These are phyloP conservation scores for Aurelia aurita DNA, from an alignment of 30 jellyfish, hydroid and myxozoan species.

Conservation along the genomic window DNA sequence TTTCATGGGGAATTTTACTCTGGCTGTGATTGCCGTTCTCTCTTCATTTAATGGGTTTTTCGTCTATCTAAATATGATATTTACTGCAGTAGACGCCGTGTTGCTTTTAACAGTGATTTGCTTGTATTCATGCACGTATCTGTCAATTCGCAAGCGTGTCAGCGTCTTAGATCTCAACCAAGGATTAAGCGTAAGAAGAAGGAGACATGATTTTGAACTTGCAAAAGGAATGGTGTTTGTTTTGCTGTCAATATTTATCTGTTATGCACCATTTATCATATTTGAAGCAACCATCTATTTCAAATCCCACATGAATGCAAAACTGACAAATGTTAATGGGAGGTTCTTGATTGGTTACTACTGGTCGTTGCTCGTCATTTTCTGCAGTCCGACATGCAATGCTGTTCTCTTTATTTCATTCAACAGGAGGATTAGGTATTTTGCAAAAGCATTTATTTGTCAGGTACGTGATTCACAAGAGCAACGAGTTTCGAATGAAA, in stretches of 20 bases:
- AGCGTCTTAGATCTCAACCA: neutral
- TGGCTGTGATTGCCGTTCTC: no score
- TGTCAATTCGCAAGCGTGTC: slow-evolving; percentile 12
- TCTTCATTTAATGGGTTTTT: slow-evolving; percentile 19
- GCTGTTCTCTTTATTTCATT: slow-evolving; percentile 3
- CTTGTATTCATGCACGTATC: neutral
- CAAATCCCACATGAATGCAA: neutral
- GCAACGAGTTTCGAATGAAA: no score
- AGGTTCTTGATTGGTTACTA: neutral
- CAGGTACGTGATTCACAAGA: no score
- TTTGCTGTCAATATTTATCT: neutral
- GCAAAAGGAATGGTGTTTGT: slow-evolving; percentile 17
- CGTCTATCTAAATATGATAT: neutral
- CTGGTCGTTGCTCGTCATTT: slow-evolving; percentile 2
- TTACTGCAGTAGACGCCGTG: neutral
- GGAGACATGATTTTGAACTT: neutral
- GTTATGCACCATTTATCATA: slow-evolving; percentile 11
- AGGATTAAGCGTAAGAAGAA: neutral
- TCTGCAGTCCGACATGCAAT: slow-evolving; percentile 22
- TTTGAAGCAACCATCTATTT: neutral
- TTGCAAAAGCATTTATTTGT: neutral
- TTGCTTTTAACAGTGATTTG: neutral
- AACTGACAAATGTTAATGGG: neutral
- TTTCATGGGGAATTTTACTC: neutral
- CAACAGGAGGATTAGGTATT: slow-evolving; percentile 9